Evolutionary conservation across 2,797 vertebrate genomes (phyloP).

Genomic region (Ctenopoma multispine): DNA sequence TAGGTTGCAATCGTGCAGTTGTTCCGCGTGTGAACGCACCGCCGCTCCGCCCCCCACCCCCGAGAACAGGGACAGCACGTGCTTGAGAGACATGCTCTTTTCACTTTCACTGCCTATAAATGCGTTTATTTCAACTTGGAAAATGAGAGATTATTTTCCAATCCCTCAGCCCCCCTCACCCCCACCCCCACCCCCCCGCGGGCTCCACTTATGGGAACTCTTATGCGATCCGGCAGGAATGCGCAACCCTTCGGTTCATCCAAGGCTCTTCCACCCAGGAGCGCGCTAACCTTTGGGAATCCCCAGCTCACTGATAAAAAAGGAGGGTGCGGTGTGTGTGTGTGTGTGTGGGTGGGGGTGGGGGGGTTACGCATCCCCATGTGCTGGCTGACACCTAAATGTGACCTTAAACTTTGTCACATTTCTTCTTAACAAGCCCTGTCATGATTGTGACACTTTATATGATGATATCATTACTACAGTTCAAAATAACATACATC

Average conservation of each 20-base stretch:
- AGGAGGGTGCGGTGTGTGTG: neutral
- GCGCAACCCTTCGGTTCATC: slow-evolving; percentile 71
- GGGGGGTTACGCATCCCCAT: neutral
- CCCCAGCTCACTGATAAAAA: slow-evolving; percentile 48
- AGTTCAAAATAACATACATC: neutral
- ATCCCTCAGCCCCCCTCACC: too few species aligned
- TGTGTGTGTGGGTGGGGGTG: too few species aligned
- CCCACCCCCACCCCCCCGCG: too few species aligned
- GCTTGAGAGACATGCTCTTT: slow-evolving; percentile 34
- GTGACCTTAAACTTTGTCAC: neutral
- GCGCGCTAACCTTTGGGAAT: slow-evolving; percentile 64
- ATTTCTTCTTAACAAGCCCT: neutral
- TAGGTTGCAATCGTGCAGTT: neutral
- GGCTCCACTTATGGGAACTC: slow-evolving; percentile 76
- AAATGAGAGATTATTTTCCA: slow-evolving; percentile 78
- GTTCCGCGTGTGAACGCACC: neutral
- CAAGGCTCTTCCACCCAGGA: slow-evolving; percentile 65
- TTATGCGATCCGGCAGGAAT: slow-evolving; percentile 85
- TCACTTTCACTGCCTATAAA: slow-evolving; percentile 45
- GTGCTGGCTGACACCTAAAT: neutral
- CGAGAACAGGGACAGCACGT: slow-evolving; percentile 25
- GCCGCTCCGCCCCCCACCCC: neutral
- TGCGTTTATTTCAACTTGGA: slow-evolving; percentile 69
- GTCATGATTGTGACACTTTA: neutral
- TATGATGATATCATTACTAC: neutral